These are phyloP conservation scores for Arrhamphus sclerolepis DNA, from an alignment of 2,797 vertebrate genomes.

Conservation along the genomic window DNA sequence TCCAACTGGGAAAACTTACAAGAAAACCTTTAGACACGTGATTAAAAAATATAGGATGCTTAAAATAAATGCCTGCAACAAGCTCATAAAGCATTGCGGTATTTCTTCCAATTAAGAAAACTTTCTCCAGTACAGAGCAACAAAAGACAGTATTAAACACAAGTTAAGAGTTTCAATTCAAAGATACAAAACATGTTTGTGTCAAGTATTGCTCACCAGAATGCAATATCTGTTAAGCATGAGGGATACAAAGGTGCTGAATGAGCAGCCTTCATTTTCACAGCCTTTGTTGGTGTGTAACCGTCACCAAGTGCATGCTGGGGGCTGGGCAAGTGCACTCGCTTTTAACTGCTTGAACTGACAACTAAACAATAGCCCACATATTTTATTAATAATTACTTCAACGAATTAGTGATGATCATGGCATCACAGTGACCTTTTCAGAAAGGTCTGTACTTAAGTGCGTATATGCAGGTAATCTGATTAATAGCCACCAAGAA, in stretches of 20 bases:
- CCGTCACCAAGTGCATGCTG: neutral
- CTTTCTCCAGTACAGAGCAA: neutral
- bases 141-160: neutral
- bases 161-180: neutral
- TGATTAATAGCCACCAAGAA: neutral
- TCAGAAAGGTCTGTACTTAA: too few relatives aligned
- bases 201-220: constrained; percentile 19
- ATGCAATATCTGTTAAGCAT: constrained; percentile 2
- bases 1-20: neutral
- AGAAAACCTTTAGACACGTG: too few relatives aligned
- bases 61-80: too few relatives aligned
- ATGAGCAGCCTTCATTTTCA: constrained; percentile 5
- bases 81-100: too few relatives aligned
- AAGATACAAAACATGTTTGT: constrained; percentile 1
- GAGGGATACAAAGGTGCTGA: constrained; percentile 2
- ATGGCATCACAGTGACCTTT: too few relatives aligned
- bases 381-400: too few relatives aligned
- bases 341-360: neutral
- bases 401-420: too few relatives aligned
- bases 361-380: neutral
- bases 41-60: neutral
- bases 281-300: constrained; percentile 2
- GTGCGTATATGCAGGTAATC: too few relatives aligned
- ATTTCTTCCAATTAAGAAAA: too few relatives aligned
- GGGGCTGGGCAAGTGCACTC: neutral